Evolutionary conservation across 2,888 invertebrate genomes (phyloP).

Genomic region (Metacarcinus magister): DNA sequence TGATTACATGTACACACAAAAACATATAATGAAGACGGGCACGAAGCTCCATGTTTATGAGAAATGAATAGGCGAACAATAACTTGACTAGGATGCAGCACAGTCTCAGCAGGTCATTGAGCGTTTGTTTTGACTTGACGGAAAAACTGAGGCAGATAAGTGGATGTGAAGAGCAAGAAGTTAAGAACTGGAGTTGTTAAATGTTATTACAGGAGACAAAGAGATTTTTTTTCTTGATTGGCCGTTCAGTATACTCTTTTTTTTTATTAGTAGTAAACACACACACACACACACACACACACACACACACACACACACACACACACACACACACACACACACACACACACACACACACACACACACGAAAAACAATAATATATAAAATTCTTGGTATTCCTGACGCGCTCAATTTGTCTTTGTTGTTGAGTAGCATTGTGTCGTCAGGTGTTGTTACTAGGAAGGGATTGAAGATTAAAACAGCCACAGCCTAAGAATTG

Average conservation of each 20-base stretch:
- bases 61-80: not conserved
- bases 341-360: not conserved
- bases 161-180: conserved; percentile 33
- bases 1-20: not conserved
- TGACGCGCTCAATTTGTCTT: not conserved
- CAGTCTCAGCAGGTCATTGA: not conserved
- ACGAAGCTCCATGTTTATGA: not conserved
- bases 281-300: conserved; percentile 8
- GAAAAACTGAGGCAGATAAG: not conserved
- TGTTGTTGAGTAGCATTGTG: not conserved
- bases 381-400: not conserved
- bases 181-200: not conserved
- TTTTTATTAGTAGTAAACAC: not conserved
- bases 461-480: not conserved
- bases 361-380: not conserved
- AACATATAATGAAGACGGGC: not conserved
- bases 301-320: conserved; percentile 8
- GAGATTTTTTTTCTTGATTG: not conserved
- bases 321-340: not conserved
- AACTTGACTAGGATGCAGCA: not conserved
- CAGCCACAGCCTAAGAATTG: conserved; percentile 28
- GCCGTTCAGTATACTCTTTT: not conserved
- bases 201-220: not conserved
- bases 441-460: not conserved
- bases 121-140: not conserved